These are phyloP conservation scores for Macrosoma leucophasiata DNA, from an alignment of 2,888 invertebrate species.

Conservation along the genomic window DNA sequence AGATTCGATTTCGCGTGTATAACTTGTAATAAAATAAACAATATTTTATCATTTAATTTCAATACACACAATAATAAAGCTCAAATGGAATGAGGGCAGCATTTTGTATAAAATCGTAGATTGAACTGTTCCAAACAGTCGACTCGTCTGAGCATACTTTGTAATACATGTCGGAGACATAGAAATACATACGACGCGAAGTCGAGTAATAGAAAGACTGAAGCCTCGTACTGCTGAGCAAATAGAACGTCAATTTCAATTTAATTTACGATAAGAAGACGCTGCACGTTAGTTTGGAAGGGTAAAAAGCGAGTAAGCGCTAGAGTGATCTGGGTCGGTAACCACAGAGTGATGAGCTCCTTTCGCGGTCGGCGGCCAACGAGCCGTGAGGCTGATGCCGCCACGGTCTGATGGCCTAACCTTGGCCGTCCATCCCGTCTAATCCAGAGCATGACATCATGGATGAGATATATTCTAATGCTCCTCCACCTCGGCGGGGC, in stretches of 20 bases:
- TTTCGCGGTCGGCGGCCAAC: slow-evolving; percentile 56
- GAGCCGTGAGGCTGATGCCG: slow-evolving; percentile 57
- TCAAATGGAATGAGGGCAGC: too few species aligned
- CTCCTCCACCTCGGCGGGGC: slow-evolving; percentile 38
- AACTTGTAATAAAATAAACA: too few species aligned
- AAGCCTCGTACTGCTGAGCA: slow-evolving; percentile 26
- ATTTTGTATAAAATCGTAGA: too few species aligned
- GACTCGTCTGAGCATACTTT: too few species aligned
- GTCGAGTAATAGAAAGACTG: neutral
- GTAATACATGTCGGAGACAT: too few species aligned
- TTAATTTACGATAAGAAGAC: slow-evolving; percentile 34
- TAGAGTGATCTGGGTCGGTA: slow-evolving; percentile 55
- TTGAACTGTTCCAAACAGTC: too few species aligned
- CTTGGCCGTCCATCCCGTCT: slow-evolving; percentile 62
- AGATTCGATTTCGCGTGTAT: too few species aligned
- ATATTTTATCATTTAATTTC: too few species aligned
- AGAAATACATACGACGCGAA: too few species aligned
- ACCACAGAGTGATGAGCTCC: slow-evolving; percentile 42
- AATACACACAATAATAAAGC: too few species aligned
- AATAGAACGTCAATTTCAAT: slow-evolving; percentile 40
- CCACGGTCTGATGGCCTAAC: slow-evolving; percentile 65
- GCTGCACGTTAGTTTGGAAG: slow-evolving; percentile 39
- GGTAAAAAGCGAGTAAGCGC: slow-evolving; percentile 50
- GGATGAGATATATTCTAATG: slow-evolving; percentile 39
- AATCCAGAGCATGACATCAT: slow-evolving; percentile 66